Base-by-base conservation (phyloP, 2,113 vertebrate species). In the Scomber japonicus region DNA sequence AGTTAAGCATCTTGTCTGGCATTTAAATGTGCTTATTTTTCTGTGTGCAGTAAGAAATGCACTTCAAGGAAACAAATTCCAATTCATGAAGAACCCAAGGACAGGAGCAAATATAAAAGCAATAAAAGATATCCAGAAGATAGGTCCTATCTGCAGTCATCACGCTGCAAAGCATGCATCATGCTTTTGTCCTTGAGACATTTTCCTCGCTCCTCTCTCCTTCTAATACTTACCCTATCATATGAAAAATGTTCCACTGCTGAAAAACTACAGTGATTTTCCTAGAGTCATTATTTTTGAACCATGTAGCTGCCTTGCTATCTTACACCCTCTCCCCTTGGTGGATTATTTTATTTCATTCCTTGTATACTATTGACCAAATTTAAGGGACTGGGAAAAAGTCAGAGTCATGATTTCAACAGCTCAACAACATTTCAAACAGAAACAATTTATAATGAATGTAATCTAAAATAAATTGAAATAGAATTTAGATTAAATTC, bases 141-240 rank as follows among this genome's bases (percentile, higher is more conserved):
- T 94, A 87, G 75, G 81, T 55, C 78, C 80, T 89, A 94, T 94
- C 92, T 91, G 81, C 73, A 90, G 85, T 89, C 89, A 93, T 93
- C 91, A 89, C 78, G 70, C 59, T 68, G 83, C 75, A 85, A 90
- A 91, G 83, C 89, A 94, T 95, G 91, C 92, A 92, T 94, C 92
- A 93, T 81, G 84, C 82, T 84, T 92, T 93, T 93, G 94, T 93
- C 93, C 94, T 95, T 95, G 92, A 92, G 91, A 90, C 70, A 89
- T 90, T 88, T 90, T 86, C 86, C 67, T 74, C 87, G 70, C 59
- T 19, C 68, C 55, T 49, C 54, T 76, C 71, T 64, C 55, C 70
- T 67, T 76, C 78, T 90, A 86, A 90, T 88, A 89, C 78, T 89
- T 88, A 74, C 68, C 84, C 88, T 81, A 89, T 90, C 85, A 89